phyloP scores from a whole-genome alignment of 1,140 invertebrate species.

The Pachypeltis micranthus region DNA sequence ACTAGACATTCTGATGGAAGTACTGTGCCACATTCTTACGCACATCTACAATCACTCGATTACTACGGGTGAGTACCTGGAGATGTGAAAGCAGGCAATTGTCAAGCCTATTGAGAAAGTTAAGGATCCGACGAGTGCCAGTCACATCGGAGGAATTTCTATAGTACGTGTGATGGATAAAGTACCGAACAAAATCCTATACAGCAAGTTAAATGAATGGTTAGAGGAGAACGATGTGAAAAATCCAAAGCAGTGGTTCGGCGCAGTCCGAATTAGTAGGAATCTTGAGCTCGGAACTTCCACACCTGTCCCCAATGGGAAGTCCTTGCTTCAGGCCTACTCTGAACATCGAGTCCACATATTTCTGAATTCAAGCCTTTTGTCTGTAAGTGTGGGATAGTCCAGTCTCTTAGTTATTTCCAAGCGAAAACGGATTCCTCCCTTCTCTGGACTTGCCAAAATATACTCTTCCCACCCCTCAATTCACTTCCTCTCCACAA shows the following conservation, averaged over 20 bases:
- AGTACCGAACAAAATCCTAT: neutral
- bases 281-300: too few relatives aligned
- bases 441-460: too few relatives aligned
- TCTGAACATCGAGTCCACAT: too few relatives aligned
- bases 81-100: neutral
- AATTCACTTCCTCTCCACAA: too few relatives aligned
- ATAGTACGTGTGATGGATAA: neutral
- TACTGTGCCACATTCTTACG: neutral
- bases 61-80: neutral
- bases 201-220: neutral
- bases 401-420: too few relatives aligned
- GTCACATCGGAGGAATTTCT: neutral
- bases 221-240: neutral
- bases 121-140: neutral
- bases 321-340: too few relatives aligned
- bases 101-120: neutral
- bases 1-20: neutral
- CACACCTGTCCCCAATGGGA: too few relatives aligned
- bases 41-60: neutral
- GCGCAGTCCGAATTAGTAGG: too few relatives aligned
- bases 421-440: too few relatives aligned
- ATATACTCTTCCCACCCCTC: too few relatives aligned
- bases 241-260: neutral
- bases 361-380: too few relatives aligned
- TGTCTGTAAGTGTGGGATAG: too few relatives aligned